These are phyloP conservation scores for Cinclus mexicanus DNA, from an alignment of 2,113 vertebrate species.

Conservation along the genomic window DNA sequence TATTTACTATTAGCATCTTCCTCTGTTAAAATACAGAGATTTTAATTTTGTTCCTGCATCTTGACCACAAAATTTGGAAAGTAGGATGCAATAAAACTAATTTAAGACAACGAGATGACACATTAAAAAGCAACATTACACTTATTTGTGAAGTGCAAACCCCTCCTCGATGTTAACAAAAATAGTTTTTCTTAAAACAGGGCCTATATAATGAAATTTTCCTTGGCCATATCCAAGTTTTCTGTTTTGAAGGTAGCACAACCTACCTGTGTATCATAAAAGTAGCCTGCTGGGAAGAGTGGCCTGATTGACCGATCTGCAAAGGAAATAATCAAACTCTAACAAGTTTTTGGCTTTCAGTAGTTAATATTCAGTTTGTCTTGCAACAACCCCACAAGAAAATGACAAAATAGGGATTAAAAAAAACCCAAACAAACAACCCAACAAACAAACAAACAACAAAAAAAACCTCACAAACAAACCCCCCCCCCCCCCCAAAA, in stretches of 20 bases:
- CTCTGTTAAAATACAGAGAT: background rate
- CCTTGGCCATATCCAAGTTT: background rate
- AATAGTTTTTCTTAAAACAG: background rate
- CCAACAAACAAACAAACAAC: background rate
- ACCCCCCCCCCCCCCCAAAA: too few species aligned
- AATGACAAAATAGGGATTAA: background rate
- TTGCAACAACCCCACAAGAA: background rate
- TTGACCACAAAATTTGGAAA: background rate
- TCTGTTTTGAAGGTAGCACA: background rate
- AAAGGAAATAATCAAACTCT: background rate
- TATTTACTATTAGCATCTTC: background rate
- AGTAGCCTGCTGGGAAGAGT: conserved; percentile 93
- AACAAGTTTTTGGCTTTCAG: background rate
- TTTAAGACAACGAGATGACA: background rate
- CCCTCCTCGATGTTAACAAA: background rate
- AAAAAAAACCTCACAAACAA: background rate
- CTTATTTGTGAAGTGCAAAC: background rate
- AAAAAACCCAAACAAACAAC: background rate
- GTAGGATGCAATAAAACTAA: background rate
- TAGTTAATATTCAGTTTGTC: background rate
- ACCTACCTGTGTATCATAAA: conserved; percentile 95
- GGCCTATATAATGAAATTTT: accelerated
- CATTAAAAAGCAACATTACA: background rate
- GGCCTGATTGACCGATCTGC: conserved; percentile 93
- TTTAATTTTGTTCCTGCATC: background rate